Percentiles rank a stretch among this genome's conserved stretches.
Evolutionary conservation across 2,113 vertebrate species (phyloP).

Genomic region (Microtus richardsoni): DNA sequence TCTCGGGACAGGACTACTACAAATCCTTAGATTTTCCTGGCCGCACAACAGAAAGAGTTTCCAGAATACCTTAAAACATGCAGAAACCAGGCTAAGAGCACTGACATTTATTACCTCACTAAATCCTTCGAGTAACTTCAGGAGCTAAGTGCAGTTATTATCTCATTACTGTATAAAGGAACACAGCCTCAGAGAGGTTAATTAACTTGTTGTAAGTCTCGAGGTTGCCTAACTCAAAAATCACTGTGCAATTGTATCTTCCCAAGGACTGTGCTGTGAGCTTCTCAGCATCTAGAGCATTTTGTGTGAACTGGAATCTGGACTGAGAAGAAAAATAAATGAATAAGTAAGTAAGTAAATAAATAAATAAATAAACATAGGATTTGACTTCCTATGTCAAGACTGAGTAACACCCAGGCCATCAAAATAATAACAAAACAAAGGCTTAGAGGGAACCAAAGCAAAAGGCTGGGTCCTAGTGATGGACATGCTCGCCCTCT

Average conservation of each 20-base stretch:
- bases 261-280: not conserved
- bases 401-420: not conserved
- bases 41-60: not conserved
- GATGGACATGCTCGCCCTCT: not conserved
- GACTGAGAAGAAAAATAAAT: not conserved
- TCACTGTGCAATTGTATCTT: not conserved
- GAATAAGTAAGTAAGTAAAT: not conserved
- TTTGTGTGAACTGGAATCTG: not conserved
- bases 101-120: constrained; percentile 59
- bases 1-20: too few species aligned
- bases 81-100: constrained; percentile 25
- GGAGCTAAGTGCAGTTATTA: constrained; percentile 53
- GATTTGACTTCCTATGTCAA: not conserved
- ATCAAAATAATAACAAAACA: not conserved
- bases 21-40: not conserved
- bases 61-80: constrained; percentile 46
- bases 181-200: constrained; percentile 47
- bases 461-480: not conserved
- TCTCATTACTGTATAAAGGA: constrained; percentile 48
- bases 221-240: not conserved
- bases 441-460: not conserved
- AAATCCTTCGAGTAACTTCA: constrained; percentile 58
- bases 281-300: not conserved
- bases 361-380: not conserved
- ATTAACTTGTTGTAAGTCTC: constrained; percentile 36